These are phyloP conservation scores for Pachypsylla venusta DNA, from an alignment of 1,140 invertebrate species.

Conservation along the genomic window DNA sequence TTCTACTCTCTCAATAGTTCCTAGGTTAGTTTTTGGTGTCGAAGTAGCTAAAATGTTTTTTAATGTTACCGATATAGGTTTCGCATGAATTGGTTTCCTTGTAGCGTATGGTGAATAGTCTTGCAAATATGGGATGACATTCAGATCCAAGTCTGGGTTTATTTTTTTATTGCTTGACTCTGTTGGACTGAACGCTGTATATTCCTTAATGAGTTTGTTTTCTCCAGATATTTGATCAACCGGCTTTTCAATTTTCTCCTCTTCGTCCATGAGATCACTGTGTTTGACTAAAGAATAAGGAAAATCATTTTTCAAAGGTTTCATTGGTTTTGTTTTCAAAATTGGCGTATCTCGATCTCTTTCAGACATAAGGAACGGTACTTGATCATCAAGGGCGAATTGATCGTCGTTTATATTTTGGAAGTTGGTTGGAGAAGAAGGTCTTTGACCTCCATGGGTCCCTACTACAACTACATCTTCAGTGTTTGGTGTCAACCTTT, in stretches of 20 bases:
- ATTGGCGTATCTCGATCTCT: constrained; percentile 35
- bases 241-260: constrained; percentile 15
- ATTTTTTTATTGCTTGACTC: constrained; percentile 19
- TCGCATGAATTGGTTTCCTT: constrained; percentile 10
- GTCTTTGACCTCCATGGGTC: constrained; percentile 36
- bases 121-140: constrained; percentile 37
- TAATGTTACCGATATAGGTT: constrained; percentile 22
- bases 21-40: constrained; percentile 10
- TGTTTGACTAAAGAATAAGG: constrained; percentile 25
- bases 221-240: too few species aligned
- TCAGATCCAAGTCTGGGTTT: constrained; percentile 19
- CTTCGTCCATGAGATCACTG: constrained; percentile 4
- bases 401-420: constrained; percentile 26
- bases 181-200: constrained; percentile 25
- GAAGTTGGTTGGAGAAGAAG: constrained; percentile 37
- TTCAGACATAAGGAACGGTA: constrained; percentile 29
- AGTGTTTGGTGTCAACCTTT: constrained; percentile 32
- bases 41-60: constrained; percentile 17
- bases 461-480: constrained; percentile 39
- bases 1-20: not conserved
- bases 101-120: constrained; percentile 35
- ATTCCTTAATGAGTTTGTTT: constrained; percentile 19
- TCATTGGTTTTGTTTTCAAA: constrained; percentile 32
- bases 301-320: constrained; percentile 27
- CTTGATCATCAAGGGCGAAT: constrained; percentile 33